Base-by-base conservation (phyloP, 2,113 vertebrate genomes). In the Zapornia atra region DNA sequence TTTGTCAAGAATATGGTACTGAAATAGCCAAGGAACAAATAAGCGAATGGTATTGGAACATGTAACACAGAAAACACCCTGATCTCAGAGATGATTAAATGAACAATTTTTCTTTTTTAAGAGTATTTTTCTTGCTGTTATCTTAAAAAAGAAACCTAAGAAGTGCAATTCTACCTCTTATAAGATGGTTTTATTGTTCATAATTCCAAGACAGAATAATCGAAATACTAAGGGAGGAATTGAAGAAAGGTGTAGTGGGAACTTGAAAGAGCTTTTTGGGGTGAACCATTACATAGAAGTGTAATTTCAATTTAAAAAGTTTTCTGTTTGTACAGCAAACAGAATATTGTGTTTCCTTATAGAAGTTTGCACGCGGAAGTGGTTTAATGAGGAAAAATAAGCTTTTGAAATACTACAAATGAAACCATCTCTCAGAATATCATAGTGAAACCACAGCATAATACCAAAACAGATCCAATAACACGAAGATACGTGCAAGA, bases 191-290 rank as follows among this genome's bases (percentile, higher is more conserved):
- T 91, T 89, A 82, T 81, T 94, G 78, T 78, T 83, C 73, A 57
- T 68, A 78, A 75, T 92, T 94, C 94, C 81, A 86, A 85, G 63
- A 76, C 21, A 89, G 34, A 73, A 77, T 86, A 90, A 91, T 25
- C 88, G 78, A 78, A 94, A 88, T 86, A 65, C 19, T 5, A 1
- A 26, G 21, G 34, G n/a, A 92, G 2, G 1, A 89, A 80, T 1
- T 64, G 75, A 84, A 86, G 46, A 92, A 86, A 80, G 29, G 9
- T 70, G 42, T 48, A 75, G 56, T 28, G 72, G 15, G 48, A 92
- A 24, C 26, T 51, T 75, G 5, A 75, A 90, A 92, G 36, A 80
- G 57, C 5, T 78, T 60, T 92, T 64, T 57, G 26, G 59, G 17
- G 18, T 51, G 38, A 87, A 13, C 14, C 51, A 90, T 94, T 96